A percentile compares a stretch with the other conserved stretches of the same genome.
Conservation (phyloP, 2,797 vertebrate genomes). For the Coilia nasus region DNA sequence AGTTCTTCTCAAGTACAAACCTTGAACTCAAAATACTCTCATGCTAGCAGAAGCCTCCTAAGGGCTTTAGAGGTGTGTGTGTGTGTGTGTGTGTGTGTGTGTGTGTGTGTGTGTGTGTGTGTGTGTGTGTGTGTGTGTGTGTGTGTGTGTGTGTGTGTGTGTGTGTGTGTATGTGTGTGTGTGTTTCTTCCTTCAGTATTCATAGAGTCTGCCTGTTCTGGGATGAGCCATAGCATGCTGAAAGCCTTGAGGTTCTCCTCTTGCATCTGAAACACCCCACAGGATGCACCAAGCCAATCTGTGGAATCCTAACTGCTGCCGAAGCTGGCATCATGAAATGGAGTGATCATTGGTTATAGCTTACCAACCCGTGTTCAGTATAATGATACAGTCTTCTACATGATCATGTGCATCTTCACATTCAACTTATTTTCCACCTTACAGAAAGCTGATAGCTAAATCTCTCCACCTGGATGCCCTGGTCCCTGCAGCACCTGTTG, state of each 20-base stretch:
- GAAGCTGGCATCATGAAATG: no score
- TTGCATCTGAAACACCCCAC: background rate
- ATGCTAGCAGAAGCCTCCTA: background rate
- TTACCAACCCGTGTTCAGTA: no score
- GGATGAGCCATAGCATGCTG: conserved; percentile 5
- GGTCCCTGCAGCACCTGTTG: no score
- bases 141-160: background rate
- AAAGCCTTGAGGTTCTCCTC: background rate
- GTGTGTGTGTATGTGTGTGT: background rate
- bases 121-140: background rate
- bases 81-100: background rate
- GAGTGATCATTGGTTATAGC: no score
- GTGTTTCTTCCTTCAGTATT: background rate
- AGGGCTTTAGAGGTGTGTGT: background rate
- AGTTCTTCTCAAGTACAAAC: background rate
- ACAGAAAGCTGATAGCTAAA: no score
- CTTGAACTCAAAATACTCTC: background rate
- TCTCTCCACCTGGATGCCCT: no score
- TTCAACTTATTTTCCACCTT: no score
- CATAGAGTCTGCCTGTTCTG: background rate
- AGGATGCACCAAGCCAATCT: no score
- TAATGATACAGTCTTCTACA: no score
- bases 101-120: background rate
- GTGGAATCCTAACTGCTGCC: no score
- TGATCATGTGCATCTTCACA: no score